A percentile compares a stretch with the other conserved stretches of the same genome.
Evolutionary conservation across 2,797 vertebrate species (phyloP).

Genomic region (Tenualosa thibaudeaui): DNA sequence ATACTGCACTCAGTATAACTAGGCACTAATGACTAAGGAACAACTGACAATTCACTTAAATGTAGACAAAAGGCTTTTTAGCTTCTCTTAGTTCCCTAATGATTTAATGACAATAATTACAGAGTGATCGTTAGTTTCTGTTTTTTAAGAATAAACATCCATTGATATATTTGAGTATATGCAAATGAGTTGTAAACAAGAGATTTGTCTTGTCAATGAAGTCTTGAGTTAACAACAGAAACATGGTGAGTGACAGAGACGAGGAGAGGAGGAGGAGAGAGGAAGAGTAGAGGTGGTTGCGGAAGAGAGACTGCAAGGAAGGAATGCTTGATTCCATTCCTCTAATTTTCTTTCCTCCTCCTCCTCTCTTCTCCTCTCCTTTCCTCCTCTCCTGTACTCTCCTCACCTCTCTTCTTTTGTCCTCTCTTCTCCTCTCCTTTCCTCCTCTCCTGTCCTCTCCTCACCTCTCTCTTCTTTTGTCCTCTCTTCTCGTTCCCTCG

Average conservation of each 20-base stretch:
- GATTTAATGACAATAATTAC: not conserved
- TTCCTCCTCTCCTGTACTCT: too few species aligned
- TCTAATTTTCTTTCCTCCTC: too few species aligned
- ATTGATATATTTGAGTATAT: constrained; percentile 9
- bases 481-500: too few species aligned
- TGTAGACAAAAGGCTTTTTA: not conserved
- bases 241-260: constrained; percentile 2
- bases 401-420: too few species aligned
- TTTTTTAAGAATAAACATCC: not conserved
- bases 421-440: too few species aligned
- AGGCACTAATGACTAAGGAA: not conserved
- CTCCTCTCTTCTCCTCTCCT: too few species aligned
- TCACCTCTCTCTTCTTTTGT: too few species aligned
- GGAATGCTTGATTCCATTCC: not conserved
- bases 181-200: not conserved
- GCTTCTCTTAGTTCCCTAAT: not conserved
- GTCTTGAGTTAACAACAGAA: not conserved
- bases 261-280: not conserved
- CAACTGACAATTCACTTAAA: not conserved
- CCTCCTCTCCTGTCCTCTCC: too few species aligned
- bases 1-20: not conserved
- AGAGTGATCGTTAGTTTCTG: not conserved
- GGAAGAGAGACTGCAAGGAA: not conserved
- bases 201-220: not conserved
- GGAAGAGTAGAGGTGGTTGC: not conserved